Evolutionary conservation across 2,113 vertebrate genomes (phyloP).

Genomic region (Megaleporinus macrocephalus): DNA sequence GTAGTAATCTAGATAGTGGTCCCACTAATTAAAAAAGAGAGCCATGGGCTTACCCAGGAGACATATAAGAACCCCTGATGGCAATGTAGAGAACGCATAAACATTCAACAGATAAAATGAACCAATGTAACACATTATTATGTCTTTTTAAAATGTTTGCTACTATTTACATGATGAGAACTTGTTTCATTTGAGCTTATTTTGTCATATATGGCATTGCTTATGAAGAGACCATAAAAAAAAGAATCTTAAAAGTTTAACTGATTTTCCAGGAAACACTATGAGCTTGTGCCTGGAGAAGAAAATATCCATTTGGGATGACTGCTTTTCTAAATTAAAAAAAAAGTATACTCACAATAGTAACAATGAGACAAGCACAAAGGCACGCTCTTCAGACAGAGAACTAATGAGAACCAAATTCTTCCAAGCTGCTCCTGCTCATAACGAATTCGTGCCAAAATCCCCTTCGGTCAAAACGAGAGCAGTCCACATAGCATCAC

Average conservation of each 20-base stretch:
- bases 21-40: conserved; percentile 71
- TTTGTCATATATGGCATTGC: not conserved
- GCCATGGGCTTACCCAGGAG: conserved; percentile 68
- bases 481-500: conserved; percentile 42
- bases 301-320: no score
- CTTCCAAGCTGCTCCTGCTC: conserved; percentile 21
- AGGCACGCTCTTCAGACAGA: not conserved
- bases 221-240: not conserved
- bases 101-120: not conserved
- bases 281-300: no score
- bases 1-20: conserved; percentile 71
- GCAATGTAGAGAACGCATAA: conserved; percentile 37
- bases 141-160: not conserved
- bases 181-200: not conserved
- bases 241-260: no score
- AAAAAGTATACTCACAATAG: conserved; percentile 49
- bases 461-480: conserved; percentile 31
- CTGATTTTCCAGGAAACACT: no score
- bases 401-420: conserved; percentile 48
- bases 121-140: not conserved
- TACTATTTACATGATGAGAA: not conserved
- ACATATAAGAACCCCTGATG: conserved; percentile 65
- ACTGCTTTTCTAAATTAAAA: not conserved
- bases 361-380: conserved; percentile 10
- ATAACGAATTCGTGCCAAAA: conserved; percentile 32